Percentiles rank a stretch among this genome's conserved stretches.
Conservation (phyloP, 1,140 invertebrate genomes). For the Phenacoccus solenopsis region DNA sequence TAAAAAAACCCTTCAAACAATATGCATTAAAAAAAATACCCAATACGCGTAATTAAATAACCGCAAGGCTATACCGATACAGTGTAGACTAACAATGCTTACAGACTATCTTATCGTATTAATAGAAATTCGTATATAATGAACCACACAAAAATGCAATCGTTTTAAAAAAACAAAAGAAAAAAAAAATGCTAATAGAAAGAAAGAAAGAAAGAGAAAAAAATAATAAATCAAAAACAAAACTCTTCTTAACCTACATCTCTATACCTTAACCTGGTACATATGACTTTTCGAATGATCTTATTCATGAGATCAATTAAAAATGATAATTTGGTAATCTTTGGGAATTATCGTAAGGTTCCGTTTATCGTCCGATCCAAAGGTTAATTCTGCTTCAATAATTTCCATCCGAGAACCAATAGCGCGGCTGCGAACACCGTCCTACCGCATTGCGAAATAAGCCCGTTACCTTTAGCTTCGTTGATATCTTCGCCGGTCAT, state of each 20-base stretch:
- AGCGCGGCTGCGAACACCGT: background rate
- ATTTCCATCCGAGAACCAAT: background rate
- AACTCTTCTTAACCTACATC: slow-evolving; percentile 1
- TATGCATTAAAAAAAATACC: no score
- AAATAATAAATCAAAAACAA: background rate
- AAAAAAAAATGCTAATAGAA: background rate
- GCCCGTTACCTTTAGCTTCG: background rate
- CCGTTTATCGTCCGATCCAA: no score
- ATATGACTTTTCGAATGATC: slow-evolving; percentile 10
- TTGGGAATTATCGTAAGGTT: background rate
- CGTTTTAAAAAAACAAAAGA: background rate
- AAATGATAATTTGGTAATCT: slow-evolving; percentile 15
- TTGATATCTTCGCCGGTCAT: background rate
- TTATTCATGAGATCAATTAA: background rate
- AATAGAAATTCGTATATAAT: no score
- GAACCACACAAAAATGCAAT: background rate
- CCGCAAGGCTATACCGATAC: no score
- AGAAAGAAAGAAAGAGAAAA: background rate
- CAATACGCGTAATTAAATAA: no score
- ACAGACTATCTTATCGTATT: no score
- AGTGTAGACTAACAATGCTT: no score
- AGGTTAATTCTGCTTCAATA: background rate
- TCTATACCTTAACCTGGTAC: slow-evolving; percentile 7
- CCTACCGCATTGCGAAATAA: background rate
- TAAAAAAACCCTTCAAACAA: no score